A percentile compares a stretch with the other conserved stretches of the same genome.
Conservation (phyloP, 2,888 invertebrate genomes). For the Dastarcus helophoroides region DNA sequence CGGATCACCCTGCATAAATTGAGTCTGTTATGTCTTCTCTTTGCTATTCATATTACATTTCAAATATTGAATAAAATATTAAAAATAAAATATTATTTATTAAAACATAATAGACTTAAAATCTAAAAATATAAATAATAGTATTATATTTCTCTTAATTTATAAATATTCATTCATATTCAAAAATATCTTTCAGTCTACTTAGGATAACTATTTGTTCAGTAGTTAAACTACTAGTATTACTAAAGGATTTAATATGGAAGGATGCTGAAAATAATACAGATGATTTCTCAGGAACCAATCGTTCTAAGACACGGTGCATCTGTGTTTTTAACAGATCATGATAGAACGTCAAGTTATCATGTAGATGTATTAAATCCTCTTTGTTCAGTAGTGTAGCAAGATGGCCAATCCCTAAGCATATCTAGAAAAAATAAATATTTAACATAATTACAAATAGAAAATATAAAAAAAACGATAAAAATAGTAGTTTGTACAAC, state of each 20-base stretch:
- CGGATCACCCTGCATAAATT: no score
- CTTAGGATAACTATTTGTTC: conserved; percentile 7
- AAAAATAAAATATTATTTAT: no score
- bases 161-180: conserved; percentile 1
- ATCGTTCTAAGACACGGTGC: conserved; percentile 30
- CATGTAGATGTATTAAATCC: conserved; percentile 47
- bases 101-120: no score
- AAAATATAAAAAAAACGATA: no score
- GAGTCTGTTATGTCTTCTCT: no score
- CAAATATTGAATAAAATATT: no score
- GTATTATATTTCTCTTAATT: conserved; percentile 1
- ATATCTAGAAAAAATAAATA: conserved; percentile 47
- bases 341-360: conserved; percentile 39
- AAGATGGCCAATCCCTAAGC: conserved; percentile 62
- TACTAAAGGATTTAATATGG: conserved; percentile 15
- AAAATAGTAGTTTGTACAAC: no score
- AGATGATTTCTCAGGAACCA: conserved; percentile 37
- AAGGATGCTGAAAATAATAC: conserved; percentile 27
- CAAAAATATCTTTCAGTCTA: conserved; percentile 11
- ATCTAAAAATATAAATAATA: no score
- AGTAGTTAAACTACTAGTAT: background rate
- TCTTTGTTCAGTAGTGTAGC: conserved; percentile 45
- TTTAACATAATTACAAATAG: no score
- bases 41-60: no score
- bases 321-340: conserved; percentile 33